Base-by-base conservation (phyloP, 2,113 vertebrate genomes). In the Candoia aspera region DNA sequence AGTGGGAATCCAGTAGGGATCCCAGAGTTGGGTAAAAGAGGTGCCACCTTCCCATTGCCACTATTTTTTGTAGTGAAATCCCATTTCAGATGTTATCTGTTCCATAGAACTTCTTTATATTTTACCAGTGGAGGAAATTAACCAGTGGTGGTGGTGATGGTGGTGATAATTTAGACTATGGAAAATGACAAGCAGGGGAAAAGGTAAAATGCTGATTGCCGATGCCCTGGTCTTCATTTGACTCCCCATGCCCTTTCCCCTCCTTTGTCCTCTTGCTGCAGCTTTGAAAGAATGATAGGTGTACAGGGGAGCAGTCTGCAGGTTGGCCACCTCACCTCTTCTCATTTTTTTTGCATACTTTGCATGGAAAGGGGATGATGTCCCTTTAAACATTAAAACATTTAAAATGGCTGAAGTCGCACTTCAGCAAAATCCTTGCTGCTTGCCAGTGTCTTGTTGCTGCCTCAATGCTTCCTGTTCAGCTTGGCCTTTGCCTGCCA, bases 401-500 rank as follows among this genome's bases (percentile, higher is more conserved):
- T 17, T 73, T 15, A 33, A 68, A 90, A 64, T 17, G 6, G 9
- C 49, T 8, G 0, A 42, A 88, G 90, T 88, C 88, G 91, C 64
- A 93, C 86, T 88, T 88, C 86, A 91, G 92, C 89, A 55, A 68
- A 86, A 62, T 64, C 29, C 23, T 33, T n/a, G 13, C 10, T 42
- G 46, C 68, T 60, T 91, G 92, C 92, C 86, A 91, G 46, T n/a
- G 84, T 62, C 10, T 88, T 64, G 46, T 46, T 88, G 64, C 89
- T 24, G 64, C 55, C 46, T 90, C 89, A 60, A n/a, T 84, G 57
- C 85, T 93, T 93, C 90, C 92, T 93, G 92, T 55, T 83, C 42
- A 55, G 42, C 23, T 58, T 60, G 87, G 55, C 55, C 64, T 88
- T 29, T 2, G 55, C 91, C 53, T 92, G 64, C 86, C 68, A 84